Conservation (phyloP, 2,888 invertebrate genomes). For the Drosophila hawaiiensis region DNA sequence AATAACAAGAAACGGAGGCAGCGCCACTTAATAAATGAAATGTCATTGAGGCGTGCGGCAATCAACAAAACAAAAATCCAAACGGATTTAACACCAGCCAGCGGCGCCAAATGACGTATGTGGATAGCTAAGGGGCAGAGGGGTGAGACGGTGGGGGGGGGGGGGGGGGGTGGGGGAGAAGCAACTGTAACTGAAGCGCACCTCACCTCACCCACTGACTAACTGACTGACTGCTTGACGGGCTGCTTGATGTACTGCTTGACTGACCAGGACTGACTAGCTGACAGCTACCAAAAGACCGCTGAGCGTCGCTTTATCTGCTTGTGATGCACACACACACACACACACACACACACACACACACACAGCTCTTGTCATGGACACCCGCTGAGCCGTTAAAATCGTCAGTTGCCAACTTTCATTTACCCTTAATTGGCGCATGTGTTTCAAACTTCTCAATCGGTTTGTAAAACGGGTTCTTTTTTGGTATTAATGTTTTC, state of each 20-base stretch:
- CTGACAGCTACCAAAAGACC: slow-evolving; percentile 44
- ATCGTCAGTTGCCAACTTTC: slow-evolving; percentile 5
- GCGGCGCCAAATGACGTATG: slow-evolving; percentile 52
- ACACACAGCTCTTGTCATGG: slow-evolving; percentile 67
- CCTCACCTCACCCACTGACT: slow-evolving; percentile 3
- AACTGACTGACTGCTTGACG: slow-evolving; percentile 30
- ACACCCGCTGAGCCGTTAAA: slow-evolving; percentile 41
- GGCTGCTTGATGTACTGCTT: slow-evolving; percentile 38
- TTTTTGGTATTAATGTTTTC: background rate
- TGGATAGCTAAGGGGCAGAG: background rate
- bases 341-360: slow-evolving; percentile 20
- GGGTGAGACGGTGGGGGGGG: too few relatives aligned
- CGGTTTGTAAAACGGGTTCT: background rate
- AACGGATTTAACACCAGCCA: slow-evolving; percentile 69
- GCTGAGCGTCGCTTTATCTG: slow-evolving; percentile 66
- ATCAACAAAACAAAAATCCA: slow-evolving; percentile 75
- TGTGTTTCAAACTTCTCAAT: background rate
- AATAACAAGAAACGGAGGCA: slow-evolving; percentile 30
- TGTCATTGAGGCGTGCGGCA: slow-evolving; percentile 80
- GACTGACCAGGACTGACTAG: slow-evolving; percentile 35
- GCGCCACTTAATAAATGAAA: slow-evolving; percentile 79
- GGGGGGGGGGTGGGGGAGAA: background rate
- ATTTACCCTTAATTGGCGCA: slow-evolving; percentile 18
- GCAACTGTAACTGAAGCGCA: slow-evolving; percentile 33
- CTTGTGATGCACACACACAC: slow-evolving; percentile 25